phyloP scores from a whole-genome alignment of 2,113 vertebrate species.

The Delphinapterus leucas region DNA sequence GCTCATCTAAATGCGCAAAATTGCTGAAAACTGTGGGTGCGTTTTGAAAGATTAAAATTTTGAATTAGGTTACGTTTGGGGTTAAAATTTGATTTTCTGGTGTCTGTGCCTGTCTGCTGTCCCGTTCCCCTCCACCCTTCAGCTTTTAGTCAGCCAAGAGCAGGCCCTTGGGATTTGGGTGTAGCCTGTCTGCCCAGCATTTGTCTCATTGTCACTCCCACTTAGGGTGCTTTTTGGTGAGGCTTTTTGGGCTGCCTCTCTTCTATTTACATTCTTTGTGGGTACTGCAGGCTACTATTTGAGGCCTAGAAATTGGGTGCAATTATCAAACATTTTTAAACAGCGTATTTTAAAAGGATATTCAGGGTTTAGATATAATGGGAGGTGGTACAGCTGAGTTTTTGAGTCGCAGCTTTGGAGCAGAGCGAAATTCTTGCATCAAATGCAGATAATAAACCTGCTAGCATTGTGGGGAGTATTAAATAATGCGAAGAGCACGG shows the following conservation, averaged over 20 bases:
- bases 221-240: not conserved
- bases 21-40: not conserved
- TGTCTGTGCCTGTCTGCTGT: not conserved
- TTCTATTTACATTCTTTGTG: not conserved
- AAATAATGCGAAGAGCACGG: rapidly evolving
- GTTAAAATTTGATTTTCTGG: not conserved
- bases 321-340: not conserved
- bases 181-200: not conserved
- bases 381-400: not conserved
- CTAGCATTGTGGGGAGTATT: rapidly evolving
- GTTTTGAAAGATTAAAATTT: not conserved
- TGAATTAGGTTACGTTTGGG: not conserved
- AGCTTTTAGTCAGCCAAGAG: not conserved
- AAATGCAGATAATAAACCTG: no score
- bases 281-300: not conserved
- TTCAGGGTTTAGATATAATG: not conserved
- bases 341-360: not conserved
- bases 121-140: not conserved
- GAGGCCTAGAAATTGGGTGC: not conserved
- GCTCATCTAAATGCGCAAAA: not conserved
- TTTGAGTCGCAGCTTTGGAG: not conserved
- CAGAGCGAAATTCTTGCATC: not conserved
- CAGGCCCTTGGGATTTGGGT: not conserved
- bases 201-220: not conserved
- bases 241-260: not conserved